Evolutionary conservation across 2,797 vertebrate species (phyloP), one percentile per base, ranked within the genome.

Genomic region (Steatocranus sp.): DNA sequence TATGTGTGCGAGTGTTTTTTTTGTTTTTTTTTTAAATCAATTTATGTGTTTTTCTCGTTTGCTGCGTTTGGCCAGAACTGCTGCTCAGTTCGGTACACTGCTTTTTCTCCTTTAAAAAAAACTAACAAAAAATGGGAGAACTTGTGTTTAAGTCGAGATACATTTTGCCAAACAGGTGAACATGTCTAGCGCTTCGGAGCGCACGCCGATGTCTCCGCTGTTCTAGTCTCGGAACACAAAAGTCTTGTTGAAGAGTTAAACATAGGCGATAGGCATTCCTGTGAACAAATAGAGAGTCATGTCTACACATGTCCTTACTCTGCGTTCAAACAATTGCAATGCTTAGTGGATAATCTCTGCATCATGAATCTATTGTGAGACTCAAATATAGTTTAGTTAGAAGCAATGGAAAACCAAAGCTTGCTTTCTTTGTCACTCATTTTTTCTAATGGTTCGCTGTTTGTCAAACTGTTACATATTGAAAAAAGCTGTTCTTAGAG

Each of bases 21-120:
- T 61, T n/a, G 1, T 32, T 11, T 54, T 53, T 15, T 1, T 0
- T 0, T 25, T 25, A 25, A 25, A 95, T 96, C 93, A 95, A 94
- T 96, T 95, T 94, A 95, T 94, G 93, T 96, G 94, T 96, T 95
- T 95, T 96, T 93, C 93, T 91, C 87, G 80, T 94, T 91, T 81
- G 88, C 92, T 82, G 77, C 92, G 91, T 94, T 94, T 93, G 90
- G 91, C 87, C 90, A 30, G 91, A 84, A 92, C 78, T 85, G 41
- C 91, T 63, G 83, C 34, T 30, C 38, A 15, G 76, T 81, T 92
- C 63, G 86, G 49, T 88, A 75, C 82, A 50, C 63, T 50, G 76
- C 88, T 80, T 87, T 34, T 86, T 90, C 79, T 48, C 77, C 38
- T 36, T 34, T 79, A n/a, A 77, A 89, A 79, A 78, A 78, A 77